Base-by-base conservation (phyloP, 2,888 invertebrate species). In the Aproaerema taeniolella region DNA sequence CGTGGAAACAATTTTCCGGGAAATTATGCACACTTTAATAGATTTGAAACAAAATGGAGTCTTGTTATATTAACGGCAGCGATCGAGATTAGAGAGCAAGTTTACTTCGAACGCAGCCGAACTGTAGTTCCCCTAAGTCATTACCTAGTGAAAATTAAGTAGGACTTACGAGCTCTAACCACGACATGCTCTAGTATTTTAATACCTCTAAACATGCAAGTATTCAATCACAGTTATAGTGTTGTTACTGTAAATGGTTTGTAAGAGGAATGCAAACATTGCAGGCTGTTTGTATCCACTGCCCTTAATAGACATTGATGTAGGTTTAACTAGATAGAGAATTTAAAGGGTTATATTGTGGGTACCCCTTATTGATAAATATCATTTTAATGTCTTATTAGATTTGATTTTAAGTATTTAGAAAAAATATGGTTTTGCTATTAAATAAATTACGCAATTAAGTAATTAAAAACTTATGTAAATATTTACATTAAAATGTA, bases 181-280 rank as follows among this genome's bases (percentile, higher is more conserved):
- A 77, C 73, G 75, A 61, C 58, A 71, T 46, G 48, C 38, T 37
- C 31, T 33, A n/a, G 38, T 46, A 50, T 58, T 64, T 76, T 71
- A 79, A 77, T 75, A 73, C 66, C 55, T 39, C 51, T 53, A 50
- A 67, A 61, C 79, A 81, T 79, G 80, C 80, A 71, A 79, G 63
- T 69, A 70, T 74, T 75, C 74, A 79, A 80, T 77, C 68, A 76
- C 60, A 36, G 11, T 58, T 60, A 53, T 49, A 47, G 52, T 58
- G 58, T 63, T 69, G 53, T 46, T 53, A 49, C 50, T 49, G 53
- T 56, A 57, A 60, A 57, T 58, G 52, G 39, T 40, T 33, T 44
- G 39, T 43, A 50, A 44, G 46, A 42, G 45, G 46, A 50, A 50
- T 45, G 51, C 43, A 38, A 46, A 45, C 46, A 46, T 39, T 39